Conservation (phyloP, 2,888 invertebrate species). For the Drosophila kanekoi region DNA sequence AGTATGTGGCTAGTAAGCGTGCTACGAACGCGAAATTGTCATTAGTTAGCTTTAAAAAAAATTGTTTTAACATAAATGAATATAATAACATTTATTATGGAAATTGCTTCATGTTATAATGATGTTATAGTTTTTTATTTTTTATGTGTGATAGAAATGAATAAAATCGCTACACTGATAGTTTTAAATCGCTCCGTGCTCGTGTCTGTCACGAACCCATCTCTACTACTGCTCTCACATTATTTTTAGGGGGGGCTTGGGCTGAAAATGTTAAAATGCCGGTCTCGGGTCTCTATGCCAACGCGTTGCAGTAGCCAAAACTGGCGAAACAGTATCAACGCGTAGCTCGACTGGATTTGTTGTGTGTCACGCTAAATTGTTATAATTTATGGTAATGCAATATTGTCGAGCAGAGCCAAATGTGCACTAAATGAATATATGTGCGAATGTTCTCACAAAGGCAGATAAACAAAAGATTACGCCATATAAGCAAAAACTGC, state of each 20-base stretch:
- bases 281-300: constrained; percentile 61
- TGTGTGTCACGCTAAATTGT: constrained; percentile 18
- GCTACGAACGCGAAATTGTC: constrained; percentile 9
- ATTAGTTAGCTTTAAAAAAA: background rate
- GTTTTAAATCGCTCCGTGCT: background rate
- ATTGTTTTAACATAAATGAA: background rate
- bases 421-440: constrained; percentile 21
- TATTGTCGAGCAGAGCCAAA: constrained; percentile 32
- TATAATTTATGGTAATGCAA: constrained; percentile 31
- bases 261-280: constrained; percentile 52
- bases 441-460: constrained; percentile 12
- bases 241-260: constrained; percentile 22
- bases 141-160: background rate
- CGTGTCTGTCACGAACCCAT: constrained; percentile 26
- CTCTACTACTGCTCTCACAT: constrained; percentile 30
- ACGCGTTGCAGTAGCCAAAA: constrained; percentile 33
- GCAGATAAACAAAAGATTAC: constrained; percentile 18
- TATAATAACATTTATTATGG: background rate
- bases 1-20: background rate
- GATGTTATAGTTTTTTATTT: background rate
- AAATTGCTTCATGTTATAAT: no score
- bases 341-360: constrained; percentile 43
- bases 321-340: constrained; percentile 47
- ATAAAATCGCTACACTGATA: no score
- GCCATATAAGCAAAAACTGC: constrained; percentile 1